Base-by-base conservation (phyloP, 2,797 vertebrate genomes). In the Leptoclinus maculatus region DNA sequence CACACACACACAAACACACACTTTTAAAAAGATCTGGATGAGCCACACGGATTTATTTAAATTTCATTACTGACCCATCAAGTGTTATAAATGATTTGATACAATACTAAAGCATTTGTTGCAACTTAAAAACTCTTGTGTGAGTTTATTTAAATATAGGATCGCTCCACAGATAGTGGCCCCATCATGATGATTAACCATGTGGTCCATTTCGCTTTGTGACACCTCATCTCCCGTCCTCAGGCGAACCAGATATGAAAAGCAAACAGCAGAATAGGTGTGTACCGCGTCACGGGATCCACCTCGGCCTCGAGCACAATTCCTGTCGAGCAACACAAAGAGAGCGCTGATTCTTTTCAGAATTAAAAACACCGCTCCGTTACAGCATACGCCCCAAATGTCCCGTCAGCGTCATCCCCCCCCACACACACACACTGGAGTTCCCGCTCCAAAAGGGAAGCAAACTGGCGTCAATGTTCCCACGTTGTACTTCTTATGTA, bases 181-280 rank as follows among this genome's bases (percentile, higher is more conserved):
- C 59, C 38, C 39, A 45, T 1, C 5, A 4, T 13, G 13, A 10
- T 63, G 38, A 36, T 7, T 34, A 38, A 58, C 7, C 11, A 1
- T 25, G 53, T 32, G 36, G 3, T 36, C n/a, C n/a, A 34, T 39
- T 27, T 53, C 14, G 34, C 13, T 17, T 38, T 68, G 74, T 79
- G 85, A 58, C 80, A 53, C 59, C 32, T 60, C 34, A 34, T 78
- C 66, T 64, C 27, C 13, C 39, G 63, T 49, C 80, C 80, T 72
- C 69, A 13, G 70, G 76, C 41, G 7, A 23, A 23, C 21, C 54
- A n/a, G 7, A 51, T 38, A 47, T 47, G 19, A 79, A 74, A 39
- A 57, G 54, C 74, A 57, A 62, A 25, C n/a, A 6, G 25, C 17
- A 56, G 60, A 70, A 67, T 4, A 32, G 23, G 29, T 23, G 47